Evolutionary conservation across 2,797 vertebrate genomes (phyloP), one percentile per base, ranked within the genome.

Genomic region (Tauraco hartlaubi): DNA sequence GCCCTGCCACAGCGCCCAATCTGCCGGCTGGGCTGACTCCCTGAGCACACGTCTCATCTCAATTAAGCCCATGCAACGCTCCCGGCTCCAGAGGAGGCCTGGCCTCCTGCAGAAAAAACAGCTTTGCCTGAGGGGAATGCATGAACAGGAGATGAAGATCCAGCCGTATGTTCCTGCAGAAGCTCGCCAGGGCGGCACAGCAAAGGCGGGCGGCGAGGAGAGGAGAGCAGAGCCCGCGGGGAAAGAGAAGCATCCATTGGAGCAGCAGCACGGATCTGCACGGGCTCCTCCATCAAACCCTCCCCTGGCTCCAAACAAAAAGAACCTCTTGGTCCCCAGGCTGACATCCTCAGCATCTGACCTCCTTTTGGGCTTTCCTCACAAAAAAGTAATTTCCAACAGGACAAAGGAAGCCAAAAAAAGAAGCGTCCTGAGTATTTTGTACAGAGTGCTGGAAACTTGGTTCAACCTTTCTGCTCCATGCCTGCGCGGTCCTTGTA

Each of bases 1-100:
- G 31, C 77, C 56, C 52, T 0, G 0, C 3, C 2, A 33, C 1
- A 1, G 12, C 28, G 26, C 29, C 44, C 2, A 0, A 67, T 49
- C 44, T 16, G 33, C 1, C 0, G 0, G 19, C 63, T 26, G 66
- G 58, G 77, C 62, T n/a, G 39, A 71, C 77, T 12, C 85, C 71
- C 55, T n/a, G 44, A 59, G 26, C 2, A 9, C 37, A 20, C 20
- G 3, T 37, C 69, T 25, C 4, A 66, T 37, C 72, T n/a, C n/a
- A 54, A 74, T 20, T 39, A 84, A 91, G 2, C 41, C 19, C 56
- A 8, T 21, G 31, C 22, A 55, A 26, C 1, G 9, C 28, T 74
- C 15, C 81, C 52, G 31, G 19, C 39, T 77, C 73, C 25, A 15
- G 71, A 77, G 66, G 22, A 71, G 19, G 12, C 31, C 39, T 51